Percentiles rank a stretch among this genome's conserved stretches.
phyloP scores from a whole-genome alignment of 30 jellyfish, hydroid and myxozoan species.

The Cassiopea xamachana region DNA sequence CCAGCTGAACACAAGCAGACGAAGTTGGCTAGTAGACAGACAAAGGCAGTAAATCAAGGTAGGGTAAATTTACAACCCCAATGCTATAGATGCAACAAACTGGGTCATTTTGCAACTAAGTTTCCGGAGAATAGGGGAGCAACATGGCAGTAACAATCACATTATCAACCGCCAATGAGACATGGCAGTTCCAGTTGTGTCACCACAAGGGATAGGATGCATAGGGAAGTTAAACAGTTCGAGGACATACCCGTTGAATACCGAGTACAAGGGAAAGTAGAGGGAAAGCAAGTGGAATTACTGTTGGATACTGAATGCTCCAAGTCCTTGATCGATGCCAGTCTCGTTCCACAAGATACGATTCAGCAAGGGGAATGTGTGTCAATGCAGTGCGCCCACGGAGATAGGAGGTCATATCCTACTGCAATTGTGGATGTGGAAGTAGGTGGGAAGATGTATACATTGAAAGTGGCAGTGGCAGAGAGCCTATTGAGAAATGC shows the following conservation, averaged over 20 bases:
- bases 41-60: constrained; percentile 1
- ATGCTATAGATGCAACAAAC: background rate
- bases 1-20: background rate
- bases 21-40: background rate
- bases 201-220: background rate
- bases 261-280: background rate
- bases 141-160: background rate
- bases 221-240: background rate
- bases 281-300: background rate
- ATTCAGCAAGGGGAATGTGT: background rate
- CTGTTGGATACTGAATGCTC: background rate
- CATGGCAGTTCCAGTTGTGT: background rate
- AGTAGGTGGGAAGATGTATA: background rate
- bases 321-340: background rate
- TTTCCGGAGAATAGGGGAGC: background rate
- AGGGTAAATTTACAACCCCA: background rate
- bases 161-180: background rate
- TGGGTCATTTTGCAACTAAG: background rate
- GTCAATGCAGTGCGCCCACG: background rate
- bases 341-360: background rate
- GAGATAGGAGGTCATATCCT: background rate
- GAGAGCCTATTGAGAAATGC: background rate
- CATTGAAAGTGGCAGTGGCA: background rate
- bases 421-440: background rate
- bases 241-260: background rate